A percentile compares a stretch with the other conserved stretches of the same genome.
phyloP scores from a whole-genome alignment of 2,888 invertebrate species.

The Nymphalis polychloros region DNA sequence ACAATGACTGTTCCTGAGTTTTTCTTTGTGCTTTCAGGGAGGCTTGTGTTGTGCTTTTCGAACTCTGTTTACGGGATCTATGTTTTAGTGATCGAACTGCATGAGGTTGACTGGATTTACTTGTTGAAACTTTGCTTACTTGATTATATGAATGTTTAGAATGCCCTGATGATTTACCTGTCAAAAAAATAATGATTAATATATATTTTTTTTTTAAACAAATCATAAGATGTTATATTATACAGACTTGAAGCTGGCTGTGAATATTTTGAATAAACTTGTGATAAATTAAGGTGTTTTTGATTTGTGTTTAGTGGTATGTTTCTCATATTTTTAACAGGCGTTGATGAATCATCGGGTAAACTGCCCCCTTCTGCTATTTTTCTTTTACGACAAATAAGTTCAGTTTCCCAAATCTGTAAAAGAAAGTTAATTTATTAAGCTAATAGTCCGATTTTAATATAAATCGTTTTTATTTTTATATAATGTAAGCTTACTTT shows the following conservation, averaged over 20 bases:
- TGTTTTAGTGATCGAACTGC: conserved; percentile 57
- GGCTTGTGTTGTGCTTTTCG: conserved; percentile 34
- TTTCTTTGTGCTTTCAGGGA: conserved; percentile 61
- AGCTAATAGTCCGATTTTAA: not conserved
- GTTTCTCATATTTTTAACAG: conserved; percentile 72
- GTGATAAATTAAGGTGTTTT: conserved; percentile 75
- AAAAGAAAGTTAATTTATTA: not conserved
- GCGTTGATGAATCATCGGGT: conserved; percentile 60
- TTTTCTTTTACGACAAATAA: conserved; percentile 72
- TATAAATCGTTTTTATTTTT: not conserved
- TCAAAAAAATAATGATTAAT: not conserved
- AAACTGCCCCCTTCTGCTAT: conserved; percentile 60
- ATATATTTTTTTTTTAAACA: not conserved
- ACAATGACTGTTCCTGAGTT: conserved; percentile 55
- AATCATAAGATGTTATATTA: not conserved
- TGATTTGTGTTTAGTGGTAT: conserved; percentile 71
- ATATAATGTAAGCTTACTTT: conserved; percentile 53
- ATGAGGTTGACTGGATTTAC: conserved; percentile 70
- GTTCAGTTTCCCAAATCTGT: conserved; percentile 75
- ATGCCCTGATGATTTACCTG: conserved; percentile 76
- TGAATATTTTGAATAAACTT: conserved; percentile 76
- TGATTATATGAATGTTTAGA: conserved; percentile 79
- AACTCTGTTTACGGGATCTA: conserved; percentile 53
- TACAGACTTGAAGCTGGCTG: conserved; percentile 72
- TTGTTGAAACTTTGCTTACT: conserved; percentile 79